A percentile compares a stretch with the other conserved stretches of the same genome.
Evolutionary conservation across 2,888 invertebrate species (phyloP).

Genomic region (Carterocephalus palaemon): DNA sequence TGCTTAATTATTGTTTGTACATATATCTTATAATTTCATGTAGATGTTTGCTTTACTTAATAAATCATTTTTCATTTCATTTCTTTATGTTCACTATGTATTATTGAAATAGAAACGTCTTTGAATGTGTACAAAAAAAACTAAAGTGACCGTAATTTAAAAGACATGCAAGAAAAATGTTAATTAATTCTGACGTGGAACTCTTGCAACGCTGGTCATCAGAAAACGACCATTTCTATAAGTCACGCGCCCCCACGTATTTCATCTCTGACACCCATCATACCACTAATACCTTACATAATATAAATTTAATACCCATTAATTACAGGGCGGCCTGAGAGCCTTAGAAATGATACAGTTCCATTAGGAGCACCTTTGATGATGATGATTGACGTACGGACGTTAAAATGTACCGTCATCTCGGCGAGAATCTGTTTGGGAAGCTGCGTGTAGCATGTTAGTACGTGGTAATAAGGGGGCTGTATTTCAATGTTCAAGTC

Average conservation of each 20-base stretch:
- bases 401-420: slow-evolving; percentile 8
- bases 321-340: slow-evolving; percentile 26
- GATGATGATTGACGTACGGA: slow-evolving; percentile 15
- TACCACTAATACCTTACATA: no score
- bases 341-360: slow-evolving; percentile 13
- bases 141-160: no score
- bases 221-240: not conserved
- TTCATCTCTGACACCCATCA: slow-evolving; percentile 2
- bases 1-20: no score
- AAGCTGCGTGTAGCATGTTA: not conserved
- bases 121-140: no score
- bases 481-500: no score
- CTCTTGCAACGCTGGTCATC: not conserved
- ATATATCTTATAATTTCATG: no score
- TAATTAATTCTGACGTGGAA: slow-evolving; percentile 2
- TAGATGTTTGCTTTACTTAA: no score
- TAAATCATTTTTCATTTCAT: no score
- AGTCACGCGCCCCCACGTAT: not conserved
- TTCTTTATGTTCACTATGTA: no score
- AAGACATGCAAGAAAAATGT: not conserved
- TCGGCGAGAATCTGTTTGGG: not conserved
- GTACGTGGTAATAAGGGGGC: no score
- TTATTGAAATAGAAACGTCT: no score
- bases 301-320: slow-evolving; percentile 25
- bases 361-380: slow-evolving; percentile 14